Percentiles rank a stretch among this genome's conserved stretches.
Evolutionary conservation across 2,797 vertebrate species (phyloP).

Genomic region (Lycodopsis pacificus): DNA sequence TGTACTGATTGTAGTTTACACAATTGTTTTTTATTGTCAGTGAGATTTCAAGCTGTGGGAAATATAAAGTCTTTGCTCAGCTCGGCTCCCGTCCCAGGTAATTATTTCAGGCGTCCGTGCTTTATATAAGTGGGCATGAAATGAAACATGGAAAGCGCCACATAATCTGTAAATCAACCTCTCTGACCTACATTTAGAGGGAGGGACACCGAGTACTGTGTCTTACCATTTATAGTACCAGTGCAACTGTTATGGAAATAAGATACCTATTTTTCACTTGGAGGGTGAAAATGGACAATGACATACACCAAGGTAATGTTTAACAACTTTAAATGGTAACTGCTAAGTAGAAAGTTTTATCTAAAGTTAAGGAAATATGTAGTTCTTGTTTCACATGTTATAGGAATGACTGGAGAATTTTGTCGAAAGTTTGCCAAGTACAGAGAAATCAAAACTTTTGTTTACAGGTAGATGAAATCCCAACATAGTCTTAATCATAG

Average conservation of each 20-base stretch:
- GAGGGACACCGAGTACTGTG: conserved; percentile 5
- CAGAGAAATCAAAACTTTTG: neutral
- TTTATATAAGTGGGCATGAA: conserved; percentile 40
- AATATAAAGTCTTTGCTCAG: conserved; percentile 47
- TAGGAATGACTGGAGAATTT: neutral
- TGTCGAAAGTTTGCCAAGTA: neutral
- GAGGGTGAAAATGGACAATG: conserved; percentile 27
- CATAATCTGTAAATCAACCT: conserved; percentile 62
- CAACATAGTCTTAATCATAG: neutral
- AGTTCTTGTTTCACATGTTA: neutral
- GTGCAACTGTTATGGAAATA: conserved; percentile 14
- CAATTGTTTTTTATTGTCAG: conserved; percentile 59
- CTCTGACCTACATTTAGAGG: conserved; percentile 48
- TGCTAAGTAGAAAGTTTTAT: conserved; percentile 2
- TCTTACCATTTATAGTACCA: conserved; percentile 7
- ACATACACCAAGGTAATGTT: conserved; percentile 14
- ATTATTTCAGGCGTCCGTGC: conserved; percentile 49
- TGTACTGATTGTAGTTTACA: conserved; percentile 50
- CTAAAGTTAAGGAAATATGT: conserved; percentile 1
- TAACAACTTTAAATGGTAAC: neutral
- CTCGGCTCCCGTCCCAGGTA: conserved; percentile 50
- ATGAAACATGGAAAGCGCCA: conserved; percentile 53
- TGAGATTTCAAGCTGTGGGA: conserved; percentile 54
- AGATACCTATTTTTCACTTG: conserved; percentile 5
- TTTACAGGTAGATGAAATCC: neutral